These are phyloP conservation scores for Hyperoplus lanceolatus DNA, from an alignment of 2,797 vertebrate species.

Conservation along the genomic window DNA sequence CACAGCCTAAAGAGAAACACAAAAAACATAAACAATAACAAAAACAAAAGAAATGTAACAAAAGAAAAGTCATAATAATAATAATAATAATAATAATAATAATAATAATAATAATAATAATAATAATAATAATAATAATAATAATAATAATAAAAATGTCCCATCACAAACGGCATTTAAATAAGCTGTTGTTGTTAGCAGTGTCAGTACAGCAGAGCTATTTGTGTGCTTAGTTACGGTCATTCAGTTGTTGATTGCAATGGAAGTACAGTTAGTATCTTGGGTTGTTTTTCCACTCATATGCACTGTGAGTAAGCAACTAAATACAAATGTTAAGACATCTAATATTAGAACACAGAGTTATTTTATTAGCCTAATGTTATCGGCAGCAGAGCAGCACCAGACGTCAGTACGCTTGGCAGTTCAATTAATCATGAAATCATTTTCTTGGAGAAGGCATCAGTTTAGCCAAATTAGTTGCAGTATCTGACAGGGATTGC, in stretches of 20 bases:
- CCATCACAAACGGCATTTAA: neutral
- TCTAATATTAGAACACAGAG: slow-evolving; percentile 52
- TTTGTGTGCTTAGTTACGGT: slow-evolving; percentile 25
- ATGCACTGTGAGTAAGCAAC: slow-evolving; percentile 11
- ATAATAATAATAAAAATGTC: neutral
- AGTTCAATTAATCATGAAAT: neutral
- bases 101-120: slow-evolving; percentile 64
- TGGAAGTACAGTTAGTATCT: slow-evolving; percentile 10
- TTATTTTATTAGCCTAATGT: slow-evolving; percentile 57
- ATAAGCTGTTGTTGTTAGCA: slow-evolving; percentile 17
- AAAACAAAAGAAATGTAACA: slow-evolving; percentile 63
- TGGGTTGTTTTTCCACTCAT: slow-evolving; percentile 60
- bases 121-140: slow-evolving; percentile 15
- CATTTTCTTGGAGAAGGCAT: neutral
- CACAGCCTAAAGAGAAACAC: slow-evolving; percentile 98
- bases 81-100: slow-evolving; percentile 47
- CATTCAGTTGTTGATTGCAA: neutral
- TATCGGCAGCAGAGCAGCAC: slow-evolving; percentile 34
- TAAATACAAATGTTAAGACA: slow-evolving; percentile 15
- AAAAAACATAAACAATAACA: slow-evolving; percentile 86
- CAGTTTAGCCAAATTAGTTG: neutral
- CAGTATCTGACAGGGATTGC: neutral
- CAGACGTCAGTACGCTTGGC: neutral
- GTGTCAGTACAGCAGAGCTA: slow-evolving; percentile 44
- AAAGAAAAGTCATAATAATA: slow-evolving; percentile 54